Conservation (phyloP, 2,113 vertebrate genomes). For the Notiomystis cincta region DNA sequence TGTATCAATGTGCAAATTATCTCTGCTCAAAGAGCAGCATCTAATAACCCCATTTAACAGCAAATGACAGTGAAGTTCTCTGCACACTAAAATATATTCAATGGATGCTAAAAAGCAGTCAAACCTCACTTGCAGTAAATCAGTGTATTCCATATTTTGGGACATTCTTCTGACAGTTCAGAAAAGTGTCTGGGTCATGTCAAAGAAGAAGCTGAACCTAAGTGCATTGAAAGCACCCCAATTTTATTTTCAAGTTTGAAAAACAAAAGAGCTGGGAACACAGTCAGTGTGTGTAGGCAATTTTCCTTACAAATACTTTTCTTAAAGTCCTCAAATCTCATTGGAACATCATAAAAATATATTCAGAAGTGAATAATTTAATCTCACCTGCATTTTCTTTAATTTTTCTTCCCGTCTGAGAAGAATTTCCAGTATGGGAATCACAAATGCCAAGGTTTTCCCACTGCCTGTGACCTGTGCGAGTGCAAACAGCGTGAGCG, state of each 20-base stretch:
- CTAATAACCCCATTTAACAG: not conserved
- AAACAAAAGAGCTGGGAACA: not conserved
- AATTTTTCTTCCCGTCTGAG: constrained; percentile 87
- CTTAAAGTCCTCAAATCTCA: not conserved
- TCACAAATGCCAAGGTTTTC: constrained; percentile 93
- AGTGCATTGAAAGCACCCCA: not conserved
- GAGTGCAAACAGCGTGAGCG: not conserved
- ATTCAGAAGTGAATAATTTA: fast-evolving
- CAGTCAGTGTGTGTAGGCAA: fast-evolving
- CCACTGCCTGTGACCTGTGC: constrained; percentile 92
- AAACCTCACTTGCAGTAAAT: not conserved
- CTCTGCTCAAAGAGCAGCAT: not conserved
- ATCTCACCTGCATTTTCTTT: constrained; percentile 87
- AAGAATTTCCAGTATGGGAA: constrained; percentile 90
- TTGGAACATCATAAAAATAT: fast-evolving
- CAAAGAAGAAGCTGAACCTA: not conserved
- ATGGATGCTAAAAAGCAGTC: not conserved
- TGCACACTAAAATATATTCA: fast-evolving
- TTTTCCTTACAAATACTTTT: not conserved
- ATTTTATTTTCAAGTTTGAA: not conserved
- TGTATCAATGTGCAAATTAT: fast-evolving
- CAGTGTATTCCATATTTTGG: not conserved
- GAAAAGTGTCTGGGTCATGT: not conserved
- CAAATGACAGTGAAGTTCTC: not conserved
- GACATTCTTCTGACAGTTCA: not conserved